These are phyloP conservation scores for Amphiprion ocellaris DNA, from an alignment of 2,113 vertebrate genomes.

Conservation along the genomic window DNA sequence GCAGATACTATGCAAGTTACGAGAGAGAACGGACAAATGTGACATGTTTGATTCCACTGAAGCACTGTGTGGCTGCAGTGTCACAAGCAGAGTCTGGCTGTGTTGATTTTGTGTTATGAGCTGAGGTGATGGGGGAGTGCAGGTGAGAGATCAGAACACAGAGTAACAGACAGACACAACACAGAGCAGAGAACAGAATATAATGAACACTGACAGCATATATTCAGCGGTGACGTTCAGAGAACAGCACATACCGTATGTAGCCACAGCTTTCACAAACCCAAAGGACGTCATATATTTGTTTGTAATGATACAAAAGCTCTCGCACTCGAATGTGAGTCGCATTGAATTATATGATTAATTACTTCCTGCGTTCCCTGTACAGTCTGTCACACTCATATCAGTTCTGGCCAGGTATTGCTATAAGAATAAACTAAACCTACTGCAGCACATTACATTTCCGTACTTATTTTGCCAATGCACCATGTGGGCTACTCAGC, in stretches of 20 bases:
- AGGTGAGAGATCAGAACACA: slow-evolving; percentile 32
- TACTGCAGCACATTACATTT: neutral
- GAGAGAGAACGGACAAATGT: neutral
- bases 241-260: slow-evolving; percentile 4
- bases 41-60: slow-evolving; percentile 5
- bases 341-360: neutral
- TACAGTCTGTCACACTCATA: neutral
- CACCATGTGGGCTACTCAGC: neutral
- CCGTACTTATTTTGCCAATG: neutral
- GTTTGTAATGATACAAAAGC: slow-evolving; percentile 40
- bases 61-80: slow-evolving; percentile 5
- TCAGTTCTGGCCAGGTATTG: neutral
- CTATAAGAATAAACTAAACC: neutral
- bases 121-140: slow-evolving; percentile 67
- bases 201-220: slow-evolving; percentile 51
- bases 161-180: slow-evolving; percentile 40
- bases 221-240: slow-evolving; percentile 14
- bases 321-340: neutral
- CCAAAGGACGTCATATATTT: slow-evolving; percentile 13
- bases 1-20: neutral
- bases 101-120: slow-evolving; percentile 76
- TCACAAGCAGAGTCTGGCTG: slow-evolving; percentile 1
- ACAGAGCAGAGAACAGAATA: slow-evolving; percentile 45
- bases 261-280: neutral
- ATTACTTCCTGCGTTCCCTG: neutral